These are phyloP conservation scores for Empis stercorea DNA, from an alignment of 2,888 invertebrate species.

Conservation along the genomic window DNA sequence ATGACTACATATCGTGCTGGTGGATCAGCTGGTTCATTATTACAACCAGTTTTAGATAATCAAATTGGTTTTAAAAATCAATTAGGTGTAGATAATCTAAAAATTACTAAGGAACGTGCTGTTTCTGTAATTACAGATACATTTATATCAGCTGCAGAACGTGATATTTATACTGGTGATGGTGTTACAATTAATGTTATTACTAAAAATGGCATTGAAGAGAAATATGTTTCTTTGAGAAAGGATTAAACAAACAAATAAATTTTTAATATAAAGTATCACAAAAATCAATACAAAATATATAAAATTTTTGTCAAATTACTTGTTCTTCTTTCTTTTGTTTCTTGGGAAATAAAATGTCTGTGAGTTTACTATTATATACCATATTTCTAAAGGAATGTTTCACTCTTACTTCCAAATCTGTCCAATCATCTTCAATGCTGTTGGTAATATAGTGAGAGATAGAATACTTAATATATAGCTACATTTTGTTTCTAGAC, in stretches of 20 bases:
- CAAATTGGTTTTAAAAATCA: slow-evolving; percentile 86
- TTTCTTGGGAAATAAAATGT: too few relatives aligned
- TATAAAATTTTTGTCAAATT: too few relatives aligned
- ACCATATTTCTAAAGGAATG: too few relatives aligned
- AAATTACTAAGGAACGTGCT: slow-evolving; percentile 68
- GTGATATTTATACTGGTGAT: slow-evolving; percentile 97
- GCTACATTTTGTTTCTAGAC: too few relatives aligned
- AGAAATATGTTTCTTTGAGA: slow-evolving; percentile 61
- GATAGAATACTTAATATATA: too few relatives aligned
- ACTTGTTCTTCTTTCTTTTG: too few relatives aligned
- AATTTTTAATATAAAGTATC: too few relatives aligned
- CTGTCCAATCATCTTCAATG: too few relatives aligned
- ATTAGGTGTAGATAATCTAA: slow-evolving; percentile 42
- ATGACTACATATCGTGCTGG: slow-evolving; percentile 72
- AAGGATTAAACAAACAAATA: slow-evolving; percentile 55
- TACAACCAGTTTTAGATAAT: slow-evolving; percentile 93
- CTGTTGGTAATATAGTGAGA: too few relatives aligned
- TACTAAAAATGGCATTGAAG: slow-evolving; percentile 70
- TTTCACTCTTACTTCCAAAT: too few relatives aligned
- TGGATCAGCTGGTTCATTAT: slow-evolving; percentile 77
- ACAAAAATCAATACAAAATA: too few relatives aligned
- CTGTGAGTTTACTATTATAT: too few relatives aligned
- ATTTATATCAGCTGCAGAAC: slow-evolving; percentile 94
- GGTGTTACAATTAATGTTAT: slow-evolving; percentile 73
- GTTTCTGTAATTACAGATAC: slow-evolving; percentile 81